Percentiles rank a stretch among this genome's conserved stretches.
Evolutionary conservation across 2,797 vertebrate genomes (phyloP).

Genomic region (Masticophis lateralis): DNA sequence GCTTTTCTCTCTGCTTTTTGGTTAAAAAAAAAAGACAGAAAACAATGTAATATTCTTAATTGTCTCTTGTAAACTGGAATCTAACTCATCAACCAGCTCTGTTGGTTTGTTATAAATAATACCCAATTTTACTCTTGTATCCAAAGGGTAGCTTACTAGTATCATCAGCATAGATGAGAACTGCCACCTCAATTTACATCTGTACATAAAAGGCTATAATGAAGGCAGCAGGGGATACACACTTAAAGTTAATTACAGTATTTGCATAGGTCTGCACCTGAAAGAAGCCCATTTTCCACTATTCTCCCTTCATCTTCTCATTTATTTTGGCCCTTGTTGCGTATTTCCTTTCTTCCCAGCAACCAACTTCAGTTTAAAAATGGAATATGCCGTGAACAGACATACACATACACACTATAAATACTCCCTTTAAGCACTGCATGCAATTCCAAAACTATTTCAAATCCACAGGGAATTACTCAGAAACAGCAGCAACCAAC

Average conservation of each 20-base stretch:
- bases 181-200: not conserved
- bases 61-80: conserved; percentile 48
- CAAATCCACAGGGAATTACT: not conserved
- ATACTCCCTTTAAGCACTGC: not conserved
- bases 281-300: not conserved
- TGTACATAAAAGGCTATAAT: not conserved
- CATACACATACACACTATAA: not conserved
- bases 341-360: not conserved
- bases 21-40: conserved; percentile 22
- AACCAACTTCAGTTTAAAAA: not conserved
- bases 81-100: conserved; percentile 47
- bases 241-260: conserved; percentile 23
- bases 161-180: not conserved
- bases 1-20: conserved; percentile 47
- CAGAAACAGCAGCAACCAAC: not conserved
- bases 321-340: not conserved
- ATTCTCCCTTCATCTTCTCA: not conserved
- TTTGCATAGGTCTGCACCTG: not conserved
- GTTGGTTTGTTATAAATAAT: conserved; percentile 39
- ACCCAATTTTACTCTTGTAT: conserved; percentile 46
- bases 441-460: not conserved
- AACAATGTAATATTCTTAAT: conserved; percentile 57
- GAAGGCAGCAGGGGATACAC: not conserved
- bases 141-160: conserved; percentile 24
- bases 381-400: not conserved